Evolutionary conservation across 2,113 vertebrate species (phyloP).

Genomic region (Micromys minutus): DNA sequence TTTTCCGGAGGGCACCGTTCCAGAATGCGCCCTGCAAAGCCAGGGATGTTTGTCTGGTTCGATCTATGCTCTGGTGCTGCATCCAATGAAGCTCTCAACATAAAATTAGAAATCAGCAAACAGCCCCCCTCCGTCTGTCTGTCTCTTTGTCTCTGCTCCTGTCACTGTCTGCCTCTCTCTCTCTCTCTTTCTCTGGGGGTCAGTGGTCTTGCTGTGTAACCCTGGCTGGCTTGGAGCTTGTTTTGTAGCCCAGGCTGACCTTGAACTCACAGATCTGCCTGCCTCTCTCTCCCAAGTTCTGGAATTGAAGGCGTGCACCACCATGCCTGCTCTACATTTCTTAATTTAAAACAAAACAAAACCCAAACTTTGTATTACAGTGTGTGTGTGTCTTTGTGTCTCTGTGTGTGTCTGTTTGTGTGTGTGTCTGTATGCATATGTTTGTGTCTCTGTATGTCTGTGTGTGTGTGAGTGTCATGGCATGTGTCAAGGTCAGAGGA

Average conservation of each 20-base stretch:
- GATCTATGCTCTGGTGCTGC: no score
- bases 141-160: rapidly evolving
- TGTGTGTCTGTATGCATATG: not conserved
- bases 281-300: not conserved
- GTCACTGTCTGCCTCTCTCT: not conserved
- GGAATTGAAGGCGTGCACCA: not conserved
- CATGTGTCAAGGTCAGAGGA: not conserved
- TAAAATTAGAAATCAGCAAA: not conserved
- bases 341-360: not conserved
- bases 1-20: not conserved
- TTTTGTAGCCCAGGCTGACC: not conserved
- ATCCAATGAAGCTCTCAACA: not conserved
- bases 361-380: not conserved
- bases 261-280: not conserved
- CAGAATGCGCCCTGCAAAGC: not conserved
- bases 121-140: not conserved
- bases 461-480: not conserved
- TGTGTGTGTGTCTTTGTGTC: not conserved
- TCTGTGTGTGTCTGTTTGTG: no score
- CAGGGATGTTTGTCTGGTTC: not conserved
- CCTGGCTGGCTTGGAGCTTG: not conserved
- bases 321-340: not conserved
- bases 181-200: not conserved
- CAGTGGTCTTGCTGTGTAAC: not conserved
- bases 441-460: not conserved